Evolutionary conservation across 1,140 invertebrate species (phyloP), one percentile per base, ranked within the genome.

Genomic region (Drosophila kanapiae): DNA sequence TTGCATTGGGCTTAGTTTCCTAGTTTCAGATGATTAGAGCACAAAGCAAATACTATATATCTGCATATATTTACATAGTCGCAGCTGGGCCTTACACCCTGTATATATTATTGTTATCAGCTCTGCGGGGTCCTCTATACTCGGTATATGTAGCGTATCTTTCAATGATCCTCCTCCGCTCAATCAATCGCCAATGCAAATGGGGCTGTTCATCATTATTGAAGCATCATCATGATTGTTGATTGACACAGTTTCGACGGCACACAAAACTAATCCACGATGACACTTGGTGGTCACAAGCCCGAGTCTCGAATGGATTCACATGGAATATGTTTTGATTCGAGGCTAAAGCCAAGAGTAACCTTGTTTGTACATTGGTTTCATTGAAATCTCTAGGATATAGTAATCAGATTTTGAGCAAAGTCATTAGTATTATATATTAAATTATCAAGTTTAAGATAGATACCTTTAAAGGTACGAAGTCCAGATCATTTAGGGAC

Each of bases 1-100:
- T 75, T 29, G 53, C 60, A 51, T 43, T 75, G 71, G 61, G 54
- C 54, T 71, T 65, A 76, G 60, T 76, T 76, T 76, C 72, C 74
- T 77, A 77, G 53, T 76, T 59, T 54, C 29, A 56, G 13, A 31
- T 27, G 63, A 78, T 78, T 78, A 69, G 74, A 69, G 64, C 47
- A 68, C 75, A 78, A 69, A 78, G 75, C 54, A 76, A 75, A 76
- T 29, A 65, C 45, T n/a, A n/a, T 63, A 56, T 65, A 54, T 65
- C 59, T 59, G 42, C 38, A 58, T 29, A 35, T 29, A 54, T 61
- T 53, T 57, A 33, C 45, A 59, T n/a, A n/a, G n/a, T n/a, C n/a
- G 68, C 68, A 71, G 68, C 68, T 71, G 68, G 27, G 16, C 31
- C 13, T 57, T 57, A 45, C 38, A 65, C 18, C 37, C 13, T 67